Evolutionary conservation across 2,113 vertebrate species (phyloP).

Genomic region (Gorsachius goisagi): DNA sequence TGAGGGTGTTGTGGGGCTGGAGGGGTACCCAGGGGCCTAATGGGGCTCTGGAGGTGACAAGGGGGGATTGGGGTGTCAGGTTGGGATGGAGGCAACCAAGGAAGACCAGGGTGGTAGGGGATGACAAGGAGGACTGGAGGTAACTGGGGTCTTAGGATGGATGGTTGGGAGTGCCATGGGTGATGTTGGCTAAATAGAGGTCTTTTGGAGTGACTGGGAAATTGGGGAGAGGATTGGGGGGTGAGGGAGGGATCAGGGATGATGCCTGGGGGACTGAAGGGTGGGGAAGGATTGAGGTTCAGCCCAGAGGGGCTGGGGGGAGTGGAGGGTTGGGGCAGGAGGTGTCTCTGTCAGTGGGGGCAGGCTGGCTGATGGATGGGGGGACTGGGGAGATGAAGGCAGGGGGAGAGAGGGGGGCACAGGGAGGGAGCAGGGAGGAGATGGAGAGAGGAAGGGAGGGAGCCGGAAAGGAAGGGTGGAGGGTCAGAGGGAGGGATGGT

Average conservation of each 20-base stretch:
- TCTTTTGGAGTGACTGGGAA: background rate
- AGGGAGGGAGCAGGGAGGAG: background rate
- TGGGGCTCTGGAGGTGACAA: background rate
- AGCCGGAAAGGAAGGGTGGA: background rate
- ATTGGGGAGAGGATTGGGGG: background rate
- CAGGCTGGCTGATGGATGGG: background rate
- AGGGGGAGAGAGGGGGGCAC: background rate
- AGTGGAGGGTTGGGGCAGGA: background rate
- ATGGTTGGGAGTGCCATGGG: background rate
- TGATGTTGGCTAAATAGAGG: background rate
- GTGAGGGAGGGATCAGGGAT: background rate
- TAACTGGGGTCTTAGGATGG: background rate
- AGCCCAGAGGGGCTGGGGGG: background rate
- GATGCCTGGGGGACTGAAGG: background rate
- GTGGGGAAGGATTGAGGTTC: background rate
- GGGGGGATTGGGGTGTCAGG: background rate
- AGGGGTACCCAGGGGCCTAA: fast-evolving
- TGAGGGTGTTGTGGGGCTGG: background rate
- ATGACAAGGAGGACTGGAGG: background rate
- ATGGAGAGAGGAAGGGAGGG: too few relatives aligned
- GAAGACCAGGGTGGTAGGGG: background rate
- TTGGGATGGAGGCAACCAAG: background rate
- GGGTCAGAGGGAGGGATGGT: too few relatives aligned
- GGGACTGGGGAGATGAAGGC: background rate
- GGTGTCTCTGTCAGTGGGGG: background rate